Conservation (phyloP, 2,797 vertebrate genomes). For the Fundulus diaphanus region DNA sequence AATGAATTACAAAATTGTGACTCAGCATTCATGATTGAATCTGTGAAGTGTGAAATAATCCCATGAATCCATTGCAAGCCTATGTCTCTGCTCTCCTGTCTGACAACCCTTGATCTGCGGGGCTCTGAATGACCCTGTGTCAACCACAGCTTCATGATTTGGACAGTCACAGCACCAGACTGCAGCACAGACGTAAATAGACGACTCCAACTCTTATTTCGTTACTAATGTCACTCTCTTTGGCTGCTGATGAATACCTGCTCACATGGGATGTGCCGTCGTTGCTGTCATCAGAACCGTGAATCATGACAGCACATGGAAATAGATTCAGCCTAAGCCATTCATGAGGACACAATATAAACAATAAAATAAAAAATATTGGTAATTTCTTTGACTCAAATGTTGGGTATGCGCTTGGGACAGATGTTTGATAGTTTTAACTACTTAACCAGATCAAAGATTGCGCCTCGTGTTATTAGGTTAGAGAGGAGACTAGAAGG, state of each 20-base stretch:
- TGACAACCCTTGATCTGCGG: background rate
- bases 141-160: constrained; percentile 35
- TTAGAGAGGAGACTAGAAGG: background rate
- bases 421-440: background rate
- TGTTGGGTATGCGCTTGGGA: background rate
- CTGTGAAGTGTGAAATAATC: background rate
- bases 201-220: background rate
- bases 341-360: background rate
- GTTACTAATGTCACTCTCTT: background rate
- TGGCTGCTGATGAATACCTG: background rate
- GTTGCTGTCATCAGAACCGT: background rate
- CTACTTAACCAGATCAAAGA: background rate
- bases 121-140: constrained; percentile 10
- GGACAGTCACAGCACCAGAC: background rate
- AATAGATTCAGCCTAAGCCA: background rate
- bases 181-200: constrained; percentile 18
- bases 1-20: too few species aligned
- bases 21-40: too few species aligned
- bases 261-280: background rate
- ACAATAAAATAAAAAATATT: too few species aligned
- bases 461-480: background rate
- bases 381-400: background rate
- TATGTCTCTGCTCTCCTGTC: background rate
- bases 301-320: background rate
- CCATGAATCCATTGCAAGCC: background rate